Percentiles rank a stretch among this genome's conserved stretches.
Evolutionary conservation across 1,140 invertebrate genomes (phyloP).

Genomic region (Bombus sibiricus): DNA sequence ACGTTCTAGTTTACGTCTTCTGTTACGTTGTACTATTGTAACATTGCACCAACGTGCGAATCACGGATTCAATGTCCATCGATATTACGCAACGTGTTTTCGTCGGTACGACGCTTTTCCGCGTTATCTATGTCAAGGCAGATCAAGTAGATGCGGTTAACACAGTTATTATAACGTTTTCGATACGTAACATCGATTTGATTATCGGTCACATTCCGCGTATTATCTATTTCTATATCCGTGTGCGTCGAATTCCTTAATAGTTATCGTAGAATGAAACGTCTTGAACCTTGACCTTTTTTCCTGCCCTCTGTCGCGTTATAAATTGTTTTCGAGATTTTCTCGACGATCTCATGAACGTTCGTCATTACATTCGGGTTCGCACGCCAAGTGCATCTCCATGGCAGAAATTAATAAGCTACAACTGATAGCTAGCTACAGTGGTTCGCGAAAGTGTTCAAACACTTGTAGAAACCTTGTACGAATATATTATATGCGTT

Average conservation of each 20-base stretch:
- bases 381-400: background rate
- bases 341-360: background rate
- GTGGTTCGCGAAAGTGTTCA: background rate
- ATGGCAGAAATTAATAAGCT: background rate
- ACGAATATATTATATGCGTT: no score
- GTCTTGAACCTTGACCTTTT: slow-evolving; percentile 4
- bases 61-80: background rate
- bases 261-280: background rate
- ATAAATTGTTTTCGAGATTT: background rate
- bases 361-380: background rate
- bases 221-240: background rate
- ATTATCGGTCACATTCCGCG: background rate
- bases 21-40: background rate
- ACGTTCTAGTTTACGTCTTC: background rate
- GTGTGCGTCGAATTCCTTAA: background rate
- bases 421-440: background rate
- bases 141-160: background rate
- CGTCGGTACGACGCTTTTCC: background rate
- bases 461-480: background rate
- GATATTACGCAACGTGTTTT: slow-evolving; percentile 12
- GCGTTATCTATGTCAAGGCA: background rate
- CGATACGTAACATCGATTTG: background rate
- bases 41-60: background rate
- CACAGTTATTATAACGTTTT: background rate
- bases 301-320: background rate